Base-by-base conservation (phyloP, 2,888 invertebrate species). In the Carabus problematicus region DNA sequence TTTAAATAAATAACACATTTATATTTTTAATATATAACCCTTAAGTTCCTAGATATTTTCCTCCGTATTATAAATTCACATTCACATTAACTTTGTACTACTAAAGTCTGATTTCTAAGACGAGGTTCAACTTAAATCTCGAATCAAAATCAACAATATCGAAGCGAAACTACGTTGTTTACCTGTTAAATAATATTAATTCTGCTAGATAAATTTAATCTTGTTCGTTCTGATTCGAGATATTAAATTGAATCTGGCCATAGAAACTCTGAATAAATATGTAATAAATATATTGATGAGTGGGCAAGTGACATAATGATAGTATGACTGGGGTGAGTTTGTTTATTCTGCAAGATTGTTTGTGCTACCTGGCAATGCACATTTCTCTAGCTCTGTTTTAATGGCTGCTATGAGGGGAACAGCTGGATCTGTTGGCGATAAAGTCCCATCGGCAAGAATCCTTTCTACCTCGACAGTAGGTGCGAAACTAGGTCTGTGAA, bases 381-480 rank as follows among this genome's bases (percentile, higher is more conserved):
- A 82, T 72, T 78, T 79, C 56, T 79, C 78, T 4, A 82, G 76
- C 75, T 95, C 94, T 71, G 87, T 89, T 80, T 92, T 93, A 77
- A 95, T 94, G 72, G 94, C 93, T 54, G 91, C 89, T 75, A 95
- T 94, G 29, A 94, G 85, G 0, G 94, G 93, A 11, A 93, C 87
- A 0, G 94, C 93, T 0, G 94, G 91, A 79, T 93, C 90, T 60
- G 86, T 85, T 0, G 85, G 83, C 1, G 83, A 79, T 71, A 90
- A 83, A n/a, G 83, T 83, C 4, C 86, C 86, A 72, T 88, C 87
- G 0, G 87, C 82, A 18, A 86, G 77, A 47, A 90, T 83, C 16
- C 89, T 83, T 16, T 82, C 82, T 0, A 84, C 82, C 73, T 85
- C 84, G 12, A 84, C 77, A 73, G 79, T 82, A 66, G 84, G 84